Percentiles rank a stretch among this genome's conserved stretches.
phyloP scores from a whole-genome alignment of 2,888 invertebrate species.

The Phrixothrix hirtus region DNA sequence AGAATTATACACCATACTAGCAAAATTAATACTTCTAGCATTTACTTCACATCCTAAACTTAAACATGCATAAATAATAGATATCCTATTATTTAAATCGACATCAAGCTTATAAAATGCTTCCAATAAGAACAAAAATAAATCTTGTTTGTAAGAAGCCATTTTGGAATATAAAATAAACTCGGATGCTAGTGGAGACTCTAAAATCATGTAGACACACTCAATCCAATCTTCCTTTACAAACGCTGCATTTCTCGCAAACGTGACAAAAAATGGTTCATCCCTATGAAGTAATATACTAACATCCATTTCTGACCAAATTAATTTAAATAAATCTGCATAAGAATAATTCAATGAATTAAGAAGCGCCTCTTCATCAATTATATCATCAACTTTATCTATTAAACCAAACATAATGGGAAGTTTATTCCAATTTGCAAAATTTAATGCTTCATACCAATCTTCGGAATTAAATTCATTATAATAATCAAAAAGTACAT shows the following conservation, averaged over 20 bases:
- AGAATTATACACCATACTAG: slow-evolving; percentile 68
- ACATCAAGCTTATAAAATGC: slow-evolving; percentile 4
- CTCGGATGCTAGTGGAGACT: slow-evolving; percentile 1
- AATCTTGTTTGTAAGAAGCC: neutral
- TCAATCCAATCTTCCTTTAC: slow-evolving; percentile 6
- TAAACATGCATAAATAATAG: slow-evolving; percentile 1
- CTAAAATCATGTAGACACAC: slow-evolving; percentile 5
- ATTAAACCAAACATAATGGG: slow-evolving; percentile 1
- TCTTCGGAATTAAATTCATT: slow-evolving; percentile 2
- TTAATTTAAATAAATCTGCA: slow-evolving; percentile 9
- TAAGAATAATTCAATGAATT: slow-evolving; percentile 3
- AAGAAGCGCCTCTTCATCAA: neutral
- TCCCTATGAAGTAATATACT: neutral
- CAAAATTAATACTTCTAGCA: slow-evolving; percentile 69
- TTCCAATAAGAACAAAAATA: slow-evolving; percentile 2
- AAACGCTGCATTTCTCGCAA: neutral
- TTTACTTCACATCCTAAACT: slow-evolving; percentile 4
- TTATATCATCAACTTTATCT: slow-evolving; percentile 1
- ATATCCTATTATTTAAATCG: neutral
- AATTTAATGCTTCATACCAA: slow-evolving; percentile 4
- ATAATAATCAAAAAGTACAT: slow-evolving; percentile 6
- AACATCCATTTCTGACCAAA: slow-evolving; percentile 4
- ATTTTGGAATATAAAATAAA: slow-evolving; percentile 1
- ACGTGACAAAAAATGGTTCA: slow-evolving; percentile 2
- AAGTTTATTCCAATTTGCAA: slow-evolving; percentile 3